Conservation (phyloP, 1,140 invertebrate species). For the Diprion similis region DNA sequence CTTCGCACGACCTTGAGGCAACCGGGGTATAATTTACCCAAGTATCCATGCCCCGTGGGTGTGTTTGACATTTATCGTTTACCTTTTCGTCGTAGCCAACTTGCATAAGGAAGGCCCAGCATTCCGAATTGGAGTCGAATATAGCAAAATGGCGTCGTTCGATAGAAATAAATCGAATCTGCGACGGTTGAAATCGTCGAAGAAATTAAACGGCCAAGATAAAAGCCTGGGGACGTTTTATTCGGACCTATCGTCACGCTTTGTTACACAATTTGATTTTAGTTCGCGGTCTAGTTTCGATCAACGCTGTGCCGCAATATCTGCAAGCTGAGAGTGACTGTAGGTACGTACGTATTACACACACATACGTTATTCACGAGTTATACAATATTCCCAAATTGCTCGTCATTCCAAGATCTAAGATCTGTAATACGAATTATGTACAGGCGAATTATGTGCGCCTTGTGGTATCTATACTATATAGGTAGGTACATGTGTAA, state of each 20-base stretch:
- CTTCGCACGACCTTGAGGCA: neutral
- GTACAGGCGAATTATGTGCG: no score
- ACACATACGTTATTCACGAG: neutral
- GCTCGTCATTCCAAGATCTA: neutral
- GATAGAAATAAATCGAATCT: no score
- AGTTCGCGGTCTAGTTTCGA: neutral
- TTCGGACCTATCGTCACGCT: neutral
- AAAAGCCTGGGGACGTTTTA: neutral
- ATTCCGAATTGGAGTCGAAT: neutral
- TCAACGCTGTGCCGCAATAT: neutral
- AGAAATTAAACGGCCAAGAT: neutral
- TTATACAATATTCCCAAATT: neutral
- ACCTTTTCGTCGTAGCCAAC: neutral
- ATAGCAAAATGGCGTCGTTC: neutral
- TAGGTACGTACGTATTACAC: neutral
- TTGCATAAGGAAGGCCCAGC: neutral
- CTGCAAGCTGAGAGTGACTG: neutral
- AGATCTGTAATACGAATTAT: no score
- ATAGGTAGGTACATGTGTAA: no score
- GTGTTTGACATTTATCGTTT: neutral
- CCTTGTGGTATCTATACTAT: no score
- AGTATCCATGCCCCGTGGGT: neutral
- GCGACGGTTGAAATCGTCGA: no score
- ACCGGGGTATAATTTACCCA: neutral
- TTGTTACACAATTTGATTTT: constrained; percentile 6